A percentile compares a stretch with the other conserved stretches of the same genome.
Evolutionary conservation across 2,797 vertebrate species (phyloP).

Genomic region (Smutsia gigantea): DNA sequence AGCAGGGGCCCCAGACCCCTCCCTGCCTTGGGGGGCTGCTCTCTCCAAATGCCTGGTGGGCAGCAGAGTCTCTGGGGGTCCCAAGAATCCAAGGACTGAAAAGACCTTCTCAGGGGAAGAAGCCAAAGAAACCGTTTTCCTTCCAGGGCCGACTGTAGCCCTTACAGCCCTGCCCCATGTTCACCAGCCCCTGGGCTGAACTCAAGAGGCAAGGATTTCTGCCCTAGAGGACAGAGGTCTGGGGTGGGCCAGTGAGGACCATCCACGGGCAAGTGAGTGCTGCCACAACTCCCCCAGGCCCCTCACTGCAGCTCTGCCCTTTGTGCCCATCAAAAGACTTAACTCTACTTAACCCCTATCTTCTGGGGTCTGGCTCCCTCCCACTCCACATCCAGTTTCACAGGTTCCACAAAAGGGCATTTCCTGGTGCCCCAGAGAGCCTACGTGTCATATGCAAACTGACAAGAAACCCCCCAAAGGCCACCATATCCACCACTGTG

Average conservation of each 20-base stretch:
- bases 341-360: background rate
- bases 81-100: background rate
- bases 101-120: background rate
- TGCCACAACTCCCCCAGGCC: background rate
- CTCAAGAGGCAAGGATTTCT: background rate
- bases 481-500: background rate
- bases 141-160: background rate
- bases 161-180: no score
- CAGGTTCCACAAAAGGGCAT: background rate
- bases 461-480: background rate
- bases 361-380: background rate
- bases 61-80: background rate
- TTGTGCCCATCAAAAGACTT: background rate
- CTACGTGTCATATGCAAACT: background rate
- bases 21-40: background rate
- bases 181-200: background rate
- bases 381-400: background rate
- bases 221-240: background rate
- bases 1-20: background rate
- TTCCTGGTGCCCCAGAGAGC: background rate
- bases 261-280: accelerated
- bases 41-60: background rate
- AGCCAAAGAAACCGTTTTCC: background rate
- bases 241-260: accelerated
- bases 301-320: background rate